phyloP scores from a whole-genome alignment of 2,797 vertebrate species.

The Oreortyx pictus region DNA sequence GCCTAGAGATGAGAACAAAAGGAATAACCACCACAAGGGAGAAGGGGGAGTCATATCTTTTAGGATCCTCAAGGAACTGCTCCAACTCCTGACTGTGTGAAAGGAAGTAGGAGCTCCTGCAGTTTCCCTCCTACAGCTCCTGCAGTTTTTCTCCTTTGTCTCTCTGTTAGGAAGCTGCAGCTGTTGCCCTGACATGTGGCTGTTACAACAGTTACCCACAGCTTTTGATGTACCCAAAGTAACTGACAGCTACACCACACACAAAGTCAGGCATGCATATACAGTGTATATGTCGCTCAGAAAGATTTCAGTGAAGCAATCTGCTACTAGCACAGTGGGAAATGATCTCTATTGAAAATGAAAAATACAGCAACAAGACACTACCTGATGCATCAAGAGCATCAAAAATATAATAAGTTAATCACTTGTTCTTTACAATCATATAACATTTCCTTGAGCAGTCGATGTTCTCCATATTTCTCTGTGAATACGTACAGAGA shows the following conservation, averaged over 20 bases:
- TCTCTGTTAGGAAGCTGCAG: background rate
- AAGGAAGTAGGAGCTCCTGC: background rate
- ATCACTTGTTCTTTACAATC: background rate
- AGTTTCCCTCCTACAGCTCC: background rate
- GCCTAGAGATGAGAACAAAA: background rate
- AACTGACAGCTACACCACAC: background rate
- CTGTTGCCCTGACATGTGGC: background rate
- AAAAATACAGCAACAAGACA: background rate
- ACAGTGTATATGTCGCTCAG: accelerated
- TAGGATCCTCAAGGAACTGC: background rate
- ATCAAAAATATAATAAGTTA: background rate
- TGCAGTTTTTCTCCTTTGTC: background rate
- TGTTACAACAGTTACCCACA: background rate
- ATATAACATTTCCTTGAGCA: background rate
- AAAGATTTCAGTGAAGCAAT: background rate
- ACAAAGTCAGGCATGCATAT: background rate
- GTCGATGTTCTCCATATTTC: background rate
- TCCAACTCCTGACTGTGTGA: background rate
- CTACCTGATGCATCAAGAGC: background rate
- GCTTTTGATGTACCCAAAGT: background rate
- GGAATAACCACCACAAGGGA: background rate
- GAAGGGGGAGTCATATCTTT: background rate
- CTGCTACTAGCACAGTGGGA: background rate
- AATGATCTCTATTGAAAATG: background rate
- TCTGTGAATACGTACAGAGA: background rate